Conservation (phyloP, 2,888 invertebrate species). For the Noctua comes region DNA sequence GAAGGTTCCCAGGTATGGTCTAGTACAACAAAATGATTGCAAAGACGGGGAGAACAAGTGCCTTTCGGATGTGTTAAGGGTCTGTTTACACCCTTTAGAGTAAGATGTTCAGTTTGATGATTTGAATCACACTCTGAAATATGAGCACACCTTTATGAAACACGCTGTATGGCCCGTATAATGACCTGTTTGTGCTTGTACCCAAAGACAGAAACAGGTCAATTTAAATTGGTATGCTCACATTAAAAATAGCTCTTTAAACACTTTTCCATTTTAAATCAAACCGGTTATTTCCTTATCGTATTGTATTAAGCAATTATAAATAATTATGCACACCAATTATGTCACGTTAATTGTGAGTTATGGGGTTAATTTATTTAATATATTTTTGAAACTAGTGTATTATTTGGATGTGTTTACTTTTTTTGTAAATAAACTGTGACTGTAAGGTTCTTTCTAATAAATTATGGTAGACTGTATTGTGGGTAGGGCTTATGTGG, state of each 20-base stretch:
- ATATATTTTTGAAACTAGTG: slow-evolving; percentile 7
- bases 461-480: neutral
- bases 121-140: no score
- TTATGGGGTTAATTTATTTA: slow-evolving; percentile 21
- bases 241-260: slow-evolving; percentile 15
- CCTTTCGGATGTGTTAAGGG: no score
- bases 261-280: slow-evolving; percentile 8
- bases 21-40: no score
- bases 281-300: slow-evolving; percentile 16
- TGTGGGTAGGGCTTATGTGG: no score
- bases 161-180: neutral
- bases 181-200: neutral
- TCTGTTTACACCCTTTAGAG: no score
- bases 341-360: slow-evolving; percentile 35
- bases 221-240: neutral
- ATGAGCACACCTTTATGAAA: no score
- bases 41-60: no score
- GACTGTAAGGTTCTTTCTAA: no score
- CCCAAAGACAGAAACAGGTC: neutral
- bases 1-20: no score
- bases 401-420: slow-evolving; percentile 4
- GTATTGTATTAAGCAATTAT: slow-evolving; percentile 39
- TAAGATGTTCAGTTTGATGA: no score
- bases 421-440: neutral
- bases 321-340: slow-evolving; percentile 40